These are phyloP conservation scores for Peromyscus leucopus DNA, from an alignment of 2,113 vertebrate genomes.

Conservation along the genomic window DNA sequence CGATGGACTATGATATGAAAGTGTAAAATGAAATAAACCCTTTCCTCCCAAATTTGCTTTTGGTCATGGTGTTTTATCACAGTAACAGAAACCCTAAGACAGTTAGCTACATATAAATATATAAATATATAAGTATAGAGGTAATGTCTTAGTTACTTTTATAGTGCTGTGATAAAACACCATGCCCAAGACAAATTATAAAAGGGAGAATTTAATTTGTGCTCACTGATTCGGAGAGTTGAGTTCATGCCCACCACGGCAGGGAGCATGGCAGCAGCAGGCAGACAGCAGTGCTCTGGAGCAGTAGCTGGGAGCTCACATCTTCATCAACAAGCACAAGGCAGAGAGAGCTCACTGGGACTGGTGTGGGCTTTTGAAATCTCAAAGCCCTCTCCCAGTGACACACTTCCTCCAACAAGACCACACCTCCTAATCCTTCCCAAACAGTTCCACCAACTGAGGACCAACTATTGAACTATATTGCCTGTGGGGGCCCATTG, in stretches of 20 bases:
- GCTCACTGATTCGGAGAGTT: background rate
- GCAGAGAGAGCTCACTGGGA: background rate
- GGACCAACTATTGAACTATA: background rate
- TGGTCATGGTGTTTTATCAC: background rate
- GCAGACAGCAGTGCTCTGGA: background rate
- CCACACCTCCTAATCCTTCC: background rate
- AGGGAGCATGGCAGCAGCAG: background rate
- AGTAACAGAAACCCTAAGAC: background rate
- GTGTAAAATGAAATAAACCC: background rate
- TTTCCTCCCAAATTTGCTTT: background rate
- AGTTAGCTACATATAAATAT: conserved; percentile 12
- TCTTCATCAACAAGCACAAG: background rate
- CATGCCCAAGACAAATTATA: background rate
- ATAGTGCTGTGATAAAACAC: background rate
- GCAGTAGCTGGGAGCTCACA: background rate
- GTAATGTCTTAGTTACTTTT: conserved; percentile 7
- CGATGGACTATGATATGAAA: background rate
- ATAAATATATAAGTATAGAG: too few species aligned
- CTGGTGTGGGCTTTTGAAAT: background rate
- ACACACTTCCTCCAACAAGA: background rate
- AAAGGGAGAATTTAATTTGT: background rate
- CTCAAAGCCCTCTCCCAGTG: background rate
- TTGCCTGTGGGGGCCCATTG: background rate
- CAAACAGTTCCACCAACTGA: background rate
- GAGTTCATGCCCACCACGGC: background rate